Base-by-base conservation (phyloP, 1,140 invertebrate species). In the Tetramorium alpestre region DNA sequence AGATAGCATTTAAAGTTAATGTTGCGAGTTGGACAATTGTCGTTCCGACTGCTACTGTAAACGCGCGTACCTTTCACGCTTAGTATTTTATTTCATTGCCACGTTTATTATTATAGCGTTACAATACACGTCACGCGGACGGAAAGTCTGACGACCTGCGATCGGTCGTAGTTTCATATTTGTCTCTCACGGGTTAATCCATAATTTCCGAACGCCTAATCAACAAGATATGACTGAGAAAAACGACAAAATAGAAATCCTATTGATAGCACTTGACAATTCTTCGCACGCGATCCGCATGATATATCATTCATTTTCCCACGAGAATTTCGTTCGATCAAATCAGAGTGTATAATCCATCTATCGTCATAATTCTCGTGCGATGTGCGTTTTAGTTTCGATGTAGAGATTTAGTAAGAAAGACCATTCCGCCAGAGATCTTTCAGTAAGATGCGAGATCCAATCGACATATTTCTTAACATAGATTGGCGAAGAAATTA, bases 351-450 rank as follows among this genome's bases (percentile, higher is more conserved):
- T 8, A 60, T 73, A 22, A 22, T 81, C 13, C 54, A 22, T 70
- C 58, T 47, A 47, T 8, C 44, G 33, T 13, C 49, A 70, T 13
- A 25, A 72, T 72, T 62, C 38, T 72, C 38, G 11, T 69, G 49
- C 2, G 38, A 70, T 49, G 3, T 33, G 2, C 65, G 22, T 82
- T 70, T 33, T 47, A 80, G 22, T 54, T 11, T 70, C 22, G 10
- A 18, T 41, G 0, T 81, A 49, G 41, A 75, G 4, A 60, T 60
- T 47, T 49, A 84, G 25, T 41, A 51, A 72, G 25, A 58, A 38
- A 81, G 65, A 82, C 4, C 38, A 73, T 82, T 82, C 25, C 54
- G 18, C 54, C 54, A 75, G 69, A 84, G 25, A 84, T 58, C 38
- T 44, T 70, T 81, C 6, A 65, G 10, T 28, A 41, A 73, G 69